Conservation (phyloP, 2,113 vertebrate genomes). For the Peromyscus maniculatus region DNA sequence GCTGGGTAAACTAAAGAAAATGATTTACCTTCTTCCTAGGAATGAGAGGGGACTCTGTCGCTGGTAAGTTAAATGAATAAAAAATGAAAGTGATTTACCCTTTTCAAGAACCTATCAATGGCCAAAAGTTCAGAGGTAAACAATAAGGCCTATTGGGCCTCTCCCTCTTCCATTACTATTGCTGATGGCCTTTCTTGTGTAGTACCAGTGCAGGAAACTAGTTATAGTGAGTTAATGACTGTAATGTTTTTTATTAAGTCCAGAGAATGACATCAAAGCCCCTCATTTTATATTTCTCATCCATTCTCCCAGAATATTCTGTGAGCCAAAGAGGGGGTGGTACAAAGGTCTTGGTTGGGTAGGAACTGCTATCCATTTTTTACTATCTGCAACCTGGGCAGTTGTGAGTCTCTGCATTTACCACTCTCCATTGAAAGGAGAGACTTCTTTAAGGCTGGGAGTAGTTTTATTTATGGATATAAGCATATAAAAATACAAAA, state of each 20-base stretch:
- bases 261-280: background rate
- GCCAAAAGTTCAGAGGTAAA: too few relatives aligned
- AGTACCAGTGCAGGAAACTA: background rate
- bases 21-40: background rate
- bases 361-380: background rate
- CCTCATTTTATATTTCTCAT: too few relatives aligned
- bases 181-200: background rate
- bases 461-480: background rate
- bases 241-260: background rate
- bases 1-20: too few relatives aligned
- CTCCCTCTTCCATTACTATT: too few relatives aligned
- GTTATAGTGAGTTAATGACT: background rate
- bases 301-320: background rate
- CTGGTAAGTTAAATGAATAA: too few relatives aligned
- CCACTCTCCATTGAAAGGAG: background rate
- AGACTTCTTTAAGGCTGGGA: background rate
- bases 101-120: background rate
- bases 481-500: background rate
- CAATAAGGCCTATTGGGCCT: too few relatives aligned
- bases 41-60: too few relatives aligned
- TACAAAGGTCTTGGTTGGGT: background rate
- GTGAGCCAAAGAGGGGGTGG: background rate
- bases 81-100: too few relatives aligned
- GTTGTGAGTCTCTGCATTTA: background rate
- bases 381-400: background rate